Percentiles rank a stretch among this genome's conserved stretches.
Evolutionary conservation across 2,888 invertebrate species (phyloP).

Genomic region (Cistogaster globosa): DNA sequence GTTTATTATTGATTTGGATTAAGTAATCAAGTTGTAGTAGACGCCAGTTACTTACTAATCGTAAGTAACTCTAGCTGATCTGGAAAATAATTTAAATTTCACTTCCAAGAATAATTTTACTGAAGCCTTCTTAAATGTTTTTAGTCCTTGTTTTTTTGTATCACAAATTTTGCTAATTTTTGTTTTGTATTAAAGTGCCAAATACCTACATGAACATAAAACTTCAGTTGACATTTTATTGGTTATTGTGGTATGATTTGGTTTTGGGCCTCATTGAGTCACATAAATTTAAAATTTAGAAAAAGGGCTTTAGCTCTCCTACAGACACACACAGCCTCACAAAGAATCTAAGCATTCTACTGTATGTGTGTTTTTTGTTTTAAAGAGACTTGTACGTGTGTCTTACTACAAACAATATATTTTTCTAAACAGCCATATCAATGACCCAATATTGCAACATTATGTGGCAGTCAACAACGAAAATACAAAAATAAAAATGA

Average conservation of each 20-base stretch:
- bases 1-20: too few species aligned
- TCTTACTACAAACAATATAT: constrained; percentile 2
- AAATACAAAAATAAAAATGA: constrained; percentile 18
- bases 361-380: not conserved
- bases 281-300: constrained; percentile 34
- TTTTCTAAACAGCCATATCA: constrained; percentile 58
- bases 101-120: not conserved
- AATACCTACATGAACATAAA: constrained; percentile 45
- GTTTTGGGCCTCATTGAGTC: constrained; percentile 68
- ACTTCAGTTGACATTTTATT: constrained; percentile 66
- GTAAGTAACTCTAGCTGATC: too few species aligned
- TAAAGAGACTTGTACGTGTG: constrained; percentile 15
- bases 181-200: constrained; percentile 21
- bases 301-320: not conserved
- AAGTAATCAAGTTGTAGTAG: too few species aligned
- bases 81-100: too few species aligned
- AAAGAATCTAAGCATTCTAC: not conserved
- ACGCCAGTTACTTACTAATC: too few species aligned
- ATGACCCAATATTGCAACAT: constrained; percentile 67
- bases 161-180: not conserved
- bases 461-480: constrained; percentile 55
- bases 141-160: not conserved
- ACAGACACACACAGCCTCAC: not conserved
- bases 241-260: constrained; percentile 67
- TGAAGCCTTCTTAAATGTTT: not conserved